Base-by-base conservation (phyloP, 2,113 vertebrate genomes). In the Campylomormyrus tamandua region DNA sequence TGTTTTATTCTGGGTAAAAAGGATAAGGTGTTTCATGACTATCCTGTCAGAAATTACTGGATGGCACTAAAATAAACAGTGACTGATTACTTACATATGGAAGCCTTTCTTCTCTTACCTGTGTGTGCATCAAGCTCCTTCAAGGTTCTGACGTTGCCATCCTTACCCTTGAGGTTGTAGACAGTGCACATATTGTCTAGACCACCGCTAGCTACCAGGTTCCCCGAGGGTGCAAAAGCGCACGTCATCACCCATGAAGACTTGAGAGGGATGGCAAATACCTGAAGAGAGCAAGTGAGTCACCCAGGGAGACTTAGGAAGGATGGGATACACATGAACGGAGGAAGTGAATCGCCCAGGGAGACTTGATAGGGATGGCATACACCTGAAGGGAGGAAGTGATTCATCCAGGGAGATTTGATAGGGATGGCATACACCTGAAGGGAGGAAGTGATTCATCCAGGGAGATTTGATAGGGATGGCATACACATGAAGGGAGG, bases 171-270 rank as follows among this genome's bases (percentile, higher is more conserved):
- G 92, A 96, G 90, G 93, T 96, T 96, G 93, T 93, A 95, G 83
- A 96, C 91, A 0, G 96, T 96, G 91, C 96, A 96, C 83, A 96
- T 91, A 93, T 96, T 96, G 88, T 96, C 96, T 88, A 96, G 92
- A 90, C 96, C 96, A 0, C 96, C 96, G 17, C 95, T 96, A 88
- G 96, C 96, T 93, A 96, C 95, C 83, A 96, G 90, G 92, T 95
- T 95, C 0, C 94, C 96, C 45, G 96, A 96, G 45, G 96, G 96
- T 52, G 96, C 93, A 48, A 95, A 96, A 27, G 94, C 94, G 19
- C 95, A 95, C 1, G 96, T 96, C 96, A 96, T 96, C 91, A 96
- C 96, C 96, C 96, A 96, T 21, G 96, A 95, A 2, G 96, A 96
- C 92, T 96, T 96, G 5, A 96, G 95, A 1, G 96, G 96, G 45